Evolutionary conservation across 2,797 vertebrate species (phyloP), one percentile per base, ranked within the genome.

Genomic region (Phataginus tricuspis): DNA sequence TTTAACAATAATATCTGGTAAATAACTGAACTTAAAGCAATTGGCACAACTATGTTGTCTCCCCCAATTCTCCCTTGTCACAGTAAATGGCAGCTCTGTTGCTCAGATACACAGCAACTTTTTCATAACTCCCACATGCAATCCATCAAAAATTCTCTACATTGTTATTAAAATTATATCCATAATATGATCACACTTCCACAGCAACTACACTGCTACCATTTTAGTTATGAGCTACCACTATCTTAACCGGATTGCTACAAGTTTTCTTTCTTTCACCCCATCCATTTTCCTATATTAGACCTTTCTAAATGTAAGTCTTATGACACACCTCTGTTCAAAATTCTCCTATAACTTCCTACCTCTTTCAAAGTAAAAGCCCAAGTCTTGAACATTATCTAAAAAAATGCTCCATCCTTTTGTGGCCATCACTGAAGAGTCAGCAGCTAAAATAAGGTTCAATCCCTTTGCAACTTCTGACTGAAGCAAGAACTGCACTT

Each of bases 301-400:
- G 2, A 77, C 10, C 39, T 94, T 94, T 91, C 69, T 87, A 25
- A 66, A 75, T n/a, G 5, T 34, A 55, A 89, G 64, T 80, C 31
- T 64, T 27, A 45, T n/a, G 18, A 69, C 14, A 92, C 6, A 51
- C 5, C 18, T 87, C 42, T 91, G 29, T 51, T 92, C 51, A 94
- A 95, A 90, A 61, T 57, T 87, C 49, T 85, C 19, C n/a, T 55
- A 23, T 66, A 23, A 92, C 34, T 87, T 88, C 29, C 66, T 45
- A 75, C 66, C 19, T 96, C 34, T 68, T 82, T 90, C 72, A 90
- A 83, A 95, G n/a, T 75, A 79, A 95, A 95, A 87, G 2, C 29
- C 29, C 69, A 95, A 69, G 34, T 79, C 57, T 83, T 78, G 3
- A 63, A 15, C 29, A 86, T 45, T n/a, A 69, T 29, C 71, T 92